Base-by-base conservation (phyloP, 2,888 invertebrate species). In the Aleiodes testaceus region DNA sequence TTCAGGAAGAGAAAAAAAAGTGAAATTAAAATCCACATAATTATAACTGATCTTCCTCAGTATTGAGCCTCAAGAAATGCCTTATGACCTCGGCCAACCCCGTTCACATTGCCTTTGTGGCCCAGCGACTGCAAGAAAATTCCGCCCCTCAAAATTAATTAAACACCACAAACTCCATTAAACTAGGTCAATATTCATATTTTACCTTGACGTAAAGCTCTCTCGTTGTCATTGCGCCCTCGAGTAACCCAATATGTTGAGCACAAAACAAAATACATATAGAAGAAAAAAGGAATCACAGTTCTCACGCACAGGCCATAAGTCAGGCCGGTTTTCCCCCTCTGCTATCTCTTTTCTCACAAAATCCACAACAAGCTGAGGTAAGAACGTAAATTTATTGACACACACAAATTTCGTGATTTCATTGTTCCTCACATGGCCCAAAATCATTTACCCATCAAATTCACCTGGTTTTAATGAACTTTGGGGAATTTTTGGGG, bases 181-280 rank as follows among this genome's bases (percentile, higher is more conserved):
- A 67, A 45, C 30, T 67, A 70, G 55, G 61, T 70, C 55, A 61
- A 4, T 44, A 44, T 18, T 44, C 9, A 30, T 36, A 59, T 72
- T 68, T 70, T 84, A 87, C 86, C 87, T 86, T 86, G 63, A 83
- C 85, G 80, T 87, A 87, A 49, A 87, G 83, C 75, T 87, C 87
- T 79, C 81, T 83, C 72, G 87, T 86, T 77, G 86, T 87, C 86
- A 87, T 87, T 72, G 74, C 68, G 74, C 20, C 18, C 49, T 70
- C 67, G 70, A 70, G 72, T 63, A 59, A 73, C 75, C 77, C 74
- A 70, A 74, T 73, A 73, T 61, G 66, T 53, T 44, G 47, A 65
- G 16, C 49, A 45, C 69, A 64, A 70, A 69, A 66, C 71, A 65
- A 64, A 42, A 45, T 36, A 45, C 66, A 63, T 61, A 52, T 67